Base-by-base conservation (phyloP, 2,888 invertebrate species). In the Brenthis daphne region DNA sequence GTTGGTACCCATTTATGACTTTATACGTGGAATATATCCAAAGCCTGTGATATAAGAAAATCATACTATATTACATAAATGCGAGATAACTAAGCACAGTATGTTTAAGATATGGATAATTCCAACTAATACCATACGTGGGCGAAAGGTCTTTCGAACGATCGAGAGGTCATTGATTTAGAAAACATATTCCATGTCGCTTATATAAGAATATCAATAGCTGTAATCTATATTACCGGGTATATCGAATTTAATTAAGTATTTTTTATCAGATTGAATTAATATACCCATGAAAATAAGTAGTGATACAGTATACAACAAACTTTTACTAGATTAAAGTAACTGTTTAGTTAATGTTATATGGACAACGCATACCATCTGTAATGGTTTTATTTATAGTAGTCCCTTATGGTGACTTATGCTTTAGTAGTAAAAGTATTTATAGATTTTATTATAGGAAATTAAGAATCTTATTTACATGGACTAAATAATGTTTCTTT, bases 131-230 rank as follows among this genome's bases (percentile, higher is more conserved):
- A 50, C 16, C 33, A 37, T 43, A 37, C 43, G 63, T 63, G 20
- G 63, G 63, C 53, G 47, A 29, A 55, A 56, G 29, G 48, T 55
- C 33, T 77, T 72, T 79, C 79, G 70, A 60, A 50, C 48, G 33
- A 60, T 29, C 50, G 29, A 50, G 88, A 87, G 88, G 89, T 90
- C 89, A 90, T 86, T 87, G 89, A 88, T 89, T 87, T 85, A 85
- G 81, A 81, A 82, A 51, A 60, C 6, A 58, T 60, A 58, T 29
- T 50, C 29, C 29, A 48, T 58, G 24, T 16, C 6, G 54, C 8
- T 33, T n/a, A 56, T 33, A 56, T n/a, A 58, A 24, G 6, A 57
- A 50, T 57, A 48, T 47, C 50, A 37, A 50, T 43, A 53, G 51
- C 13, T 20, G 24, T 57, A 29, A 58, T 57, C 3, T 24, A 29